phyloP scores from a whole-genome alignment of 2,888 invertebrate species.

The Erannis defoliaria region DNA sequence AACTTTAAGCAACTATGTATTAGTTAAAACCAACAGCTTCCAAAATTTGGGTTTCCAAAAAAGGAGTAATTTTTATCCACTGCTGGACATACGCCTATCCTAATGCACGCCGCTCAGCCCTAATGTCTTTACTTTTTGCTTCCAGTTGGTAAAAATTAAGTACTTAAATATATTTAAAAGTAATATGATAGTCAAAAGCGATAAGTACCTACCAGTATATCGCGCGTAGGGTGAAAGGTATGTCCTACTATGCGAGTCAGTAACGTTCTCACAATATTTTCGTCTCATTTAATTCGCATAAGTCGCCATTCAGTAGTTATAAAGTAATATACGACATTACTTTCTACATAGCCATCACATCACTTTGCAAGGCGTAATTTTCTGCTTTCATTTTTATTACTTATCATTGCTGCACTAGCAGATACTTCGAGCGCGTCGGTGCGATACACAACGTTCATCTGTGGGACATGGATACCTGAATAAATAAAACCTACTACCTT shows the following conservation, averaged over 20 bases:
- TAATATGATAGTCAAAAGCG: not conserved
- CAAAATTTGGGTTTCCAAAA: not conserved
- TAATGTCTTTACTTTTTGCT: too few species aligned
- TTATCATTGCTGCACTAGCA: conserved; percentile 12
- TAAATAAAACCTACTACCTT: not conserved
- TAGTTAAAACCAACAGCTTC: too few species aligned
- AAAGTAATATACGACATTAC: conserved; percentile 21
- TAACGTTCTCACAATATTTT: conserved; percentile 12
- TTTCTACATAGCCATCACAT: conserved; percentile 25
- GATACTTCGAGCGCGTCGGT: conserved; percentile 1
- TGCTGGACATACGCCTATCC: too few species aligned
- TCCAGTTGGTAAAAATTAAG: too few species aligned
- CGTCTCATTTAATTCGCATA: conserved; percentile 9
- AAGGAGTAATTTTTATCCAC: too few species aligned
- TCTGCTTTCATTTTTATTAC: conserved; percentile 34
- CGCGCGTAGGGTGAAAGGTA: not conserved
- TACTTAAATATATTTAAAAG: too few species aligned
- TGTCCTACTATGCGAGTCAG: not conserved
- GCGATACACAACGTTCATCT: not conserved
- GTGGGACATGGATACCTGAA: not conserved
- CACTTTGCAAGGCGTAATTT: conserved; percentile 18
- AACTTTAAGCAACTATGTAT: too few species aligned
- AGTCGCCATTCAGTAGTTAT: conserved; percentile 13
- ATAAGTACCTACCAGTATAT: not conserved
- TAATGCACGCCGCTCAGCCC: too few species aligned